A percentile compares a stretch with the other conserved stretches of the same genome.
Evolutionary conservation across 2,113 vertebrate genomes (phyloP).

Genomic region (Lethenteron reissneri): DNA sequence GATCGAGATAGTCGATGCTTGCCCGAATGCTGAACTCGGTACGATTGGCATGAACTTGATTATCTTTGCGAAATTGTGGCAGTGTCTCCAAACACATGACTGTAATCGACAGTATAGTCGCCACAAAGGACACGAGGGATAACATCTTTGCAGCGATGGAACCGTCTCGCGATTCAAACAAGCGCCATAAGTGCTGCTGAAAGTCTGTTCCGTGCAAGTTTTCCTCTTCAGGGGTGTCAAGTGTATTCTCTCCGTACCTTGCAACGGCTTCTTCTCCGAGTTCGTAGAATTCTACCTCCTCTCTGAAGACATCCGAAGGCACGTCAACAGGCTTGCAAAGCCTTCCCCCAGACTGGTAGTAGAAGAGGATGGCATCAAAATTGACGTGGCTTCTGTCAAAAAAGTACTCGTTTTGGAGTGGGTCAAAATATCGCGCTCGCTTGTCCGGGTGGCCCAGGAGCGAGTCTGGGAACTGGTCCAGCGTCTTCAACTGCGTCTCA

Average conservation of each 20-base stretch:
- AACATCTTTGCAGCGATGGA: slow-evolving; percentile 52
- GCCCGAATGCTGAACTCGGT: too few species aligned
- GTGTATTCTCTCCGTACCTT: too few species aligned
- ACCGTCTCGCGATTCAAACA: slow-evolving; percentile 70
- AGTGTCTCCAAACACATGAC: slow-evolving; percentile 78
- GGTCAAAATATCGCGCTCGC: slow-evolving; percentile 3
- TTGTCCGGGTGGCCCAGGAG: slow-evolving; percentile 2
- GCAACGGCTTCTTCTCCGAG: not conserved
- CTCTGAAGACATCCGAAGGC: not conserved
- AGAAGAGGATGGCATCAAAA: slow-evolving; percentile 3
- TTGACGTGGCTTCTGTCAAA: not conserved
- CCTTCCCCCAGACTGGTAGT: slow-evolving; percentile 2
- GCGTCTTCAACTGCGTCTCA: not conserved
- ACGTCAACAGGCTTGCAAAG: not conserved
- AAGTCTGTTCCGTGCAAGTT: slow-evolving; percentile 29
- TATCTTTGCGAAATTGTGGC: slow-evolving; percentile 51
- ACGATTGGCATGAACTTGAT: slow-evolving; percentile 7
- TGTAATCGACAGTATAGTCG: slow-evolving; percentile 69
- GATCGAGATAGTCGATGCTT: not conserved
- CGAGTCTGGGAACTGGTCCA: slow-evolving; percentile 5
- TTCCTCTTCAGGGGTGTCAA: too few species aligned
- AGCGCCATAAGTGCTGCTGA: slow-evolving; percentile 45
- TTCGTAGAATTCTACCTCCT: not conserved
- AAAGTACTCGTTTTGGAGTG: slow-evolving; percentile 4
- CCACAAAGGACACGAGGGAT: slow-evolving; percentile 61